phyloP scores from a whole-genome alignment of 2,797 vertebrate genomes.

The Cirrhinus molitorella region DNA sequence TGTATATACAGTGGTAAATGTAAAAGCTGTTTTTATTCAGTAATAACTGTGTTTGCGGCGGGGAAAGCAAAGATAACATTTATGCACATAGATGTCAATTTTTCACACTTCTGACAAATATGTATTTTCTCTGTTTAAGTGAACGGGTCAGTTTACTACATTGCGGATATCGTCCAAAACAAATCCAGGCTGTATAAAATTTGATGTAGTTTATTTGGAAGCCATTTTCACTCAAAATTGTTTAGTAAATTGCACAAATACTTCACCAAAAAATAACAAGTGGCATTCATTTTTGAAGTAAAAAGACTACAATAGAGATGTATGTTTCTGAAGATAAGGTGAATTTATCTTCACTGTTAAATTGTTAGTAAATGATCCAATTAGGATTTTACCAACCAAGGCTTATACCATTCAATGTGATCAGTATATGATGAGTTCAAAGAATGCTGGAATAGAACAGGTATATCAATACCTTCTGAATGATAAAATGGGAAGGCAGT shows the following conservation, averaged over 20 bases:
- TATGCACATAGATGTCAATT: conserved; percentile 21
- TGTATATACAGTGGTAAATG: conserved; percentile 32
- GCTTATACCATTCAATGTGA: neutral
- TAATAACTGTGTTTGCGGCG: conserved; percentile 27
- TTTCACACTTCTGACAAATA: conserved; percentile 44
- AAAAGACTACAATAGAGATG: neutral
- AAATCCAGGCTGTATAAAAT: neutral
- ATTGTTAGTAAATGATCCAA: neutral
- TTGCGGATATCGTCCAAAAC: conserved; percentile 5
- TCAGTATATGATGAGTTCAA: neutral
- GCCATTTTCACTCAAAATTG: neutral
- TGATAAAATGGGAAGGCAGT: neutral
- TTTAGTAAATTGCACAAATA: neutral
- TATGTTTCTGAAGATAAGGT: too few species aligned
- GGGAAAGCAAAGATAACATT: conserved; percentile 36
- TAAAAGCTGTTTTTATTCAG: conserved; percentile 45
- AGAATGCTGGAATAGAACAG: neutral
- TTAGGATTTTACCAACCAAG: neutral
- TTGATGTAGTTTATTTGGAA: neutral
- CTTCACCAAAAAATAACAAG: neutral
- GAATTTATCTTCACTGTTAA: too few species aligned
- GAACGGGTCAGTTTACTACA: conserved; percentile 15
- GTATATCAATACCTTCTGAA: neutral
- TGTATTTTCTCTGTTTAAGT: conserved; percentile 13
- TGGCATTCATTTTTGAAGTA: neutral